phyloP scores from a whole-genome alignment of 2,113 vertebrate species.

The Anguilla rostrata region DNA sequence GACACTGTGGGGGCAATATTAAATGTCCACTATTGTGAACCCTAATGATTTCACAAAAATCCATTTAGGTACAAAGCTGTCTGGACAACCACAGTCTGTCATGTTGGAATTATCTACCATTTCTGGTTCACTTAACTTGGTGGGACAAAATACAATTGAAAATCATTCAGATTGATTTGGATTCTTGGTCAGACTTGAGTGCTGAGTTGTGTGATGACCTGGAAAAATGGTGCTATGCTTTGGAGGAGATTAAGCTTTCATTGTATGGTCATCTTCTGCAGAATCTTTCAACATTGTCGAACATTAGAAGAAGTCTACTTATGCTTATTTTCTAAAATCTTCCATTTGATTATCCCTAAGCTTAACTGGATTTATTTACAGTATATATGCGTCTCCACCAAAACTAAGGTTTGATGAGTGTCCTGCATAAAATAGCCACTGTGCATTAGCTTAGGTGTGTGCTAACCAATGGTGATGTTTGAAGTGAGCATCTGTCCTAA shows the following conservation, averaged over 20 bases:
- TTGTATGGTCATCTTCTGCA: neutral
- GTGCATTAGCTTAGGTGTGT: neutral
- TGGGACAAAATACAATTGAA: neutral
- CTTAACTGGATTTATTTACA: too few species aligned
- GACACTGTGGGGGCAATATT: constrained; percentile 6
- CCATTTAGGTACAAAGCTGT: neutral
- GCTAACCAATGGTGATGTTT: neutral
- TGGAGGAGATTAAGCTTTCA: neutral
- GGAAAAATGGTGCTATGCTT: neutral
- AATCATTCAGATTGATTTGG: neutral
- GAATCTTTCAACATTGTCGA: neutral
- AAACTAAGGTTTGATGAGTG: neutral
- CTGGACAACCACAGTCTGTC: constrained; percentile 18
- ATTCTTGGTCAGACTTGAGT: neutral
- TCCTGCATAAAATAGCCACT: neutral
- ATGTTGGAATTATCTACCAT: neutral
- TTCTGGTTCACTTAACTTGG: neutral
- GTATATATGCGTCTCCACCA: neutral
- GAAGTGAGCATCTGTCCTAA: neutral
- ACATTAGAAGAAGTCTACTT: neutral
- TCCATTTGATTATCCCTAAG: too few species aligned
- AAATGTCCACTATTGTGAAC: constrained; percentile 7
- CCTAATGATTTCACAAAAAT: neutral
- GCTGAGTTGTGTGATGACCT: neutral
- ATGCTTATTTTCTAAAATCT: too few species aligned